Conservation (phyloP, 2,113 vertebrate genomes). For the Nycticorax nycticorax region DNA sequence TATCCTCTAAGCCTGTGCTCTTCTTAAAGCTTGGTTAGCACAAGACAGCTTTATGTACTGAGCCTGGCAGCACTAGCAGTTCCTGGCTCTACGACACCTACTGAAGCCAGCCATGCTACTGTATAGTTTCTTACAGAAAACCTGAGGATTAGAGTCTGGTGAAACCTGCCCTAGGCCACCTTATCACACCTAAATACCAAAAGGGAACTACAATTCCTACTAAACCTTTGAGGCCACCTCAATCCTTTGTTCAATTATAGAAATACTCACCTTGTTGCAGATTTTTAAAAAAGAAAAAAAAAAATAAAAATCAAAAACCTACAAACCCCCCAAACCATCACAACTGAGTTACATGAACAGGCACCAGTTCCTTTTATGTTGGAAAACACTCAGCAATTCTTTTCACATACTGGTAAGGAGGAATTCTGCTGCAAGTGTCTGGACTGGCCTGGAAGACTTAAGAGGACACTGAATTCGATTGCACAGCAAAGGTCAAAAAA, state of each 20-base stretch:
- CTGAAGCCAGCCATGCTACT: background rate
- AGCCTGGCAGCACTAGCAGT: background rate
- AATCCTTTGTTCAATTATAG: background rate
- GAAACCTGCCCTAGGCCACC: background rate
- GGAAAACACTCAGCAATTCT: background rate
- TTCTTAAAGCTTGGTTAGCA: background rate
- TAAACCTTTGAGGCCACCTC: background rate
- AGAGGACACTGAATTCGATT: background rate
- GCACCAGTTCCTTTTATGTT: background rate
- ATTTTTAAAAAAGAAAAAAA: background rate
- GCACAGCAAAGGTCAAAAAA: background rate
- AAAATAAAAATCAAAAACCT: background rate
- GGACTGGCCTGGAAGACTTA: background rate
- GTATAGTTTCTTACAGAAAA: background rate
- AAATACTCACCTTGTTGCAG: background rate
- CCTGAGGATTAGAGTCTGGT: background rate
- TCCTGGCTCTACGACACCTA: rapidly evolving
- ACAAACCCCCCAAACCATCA: background rate
- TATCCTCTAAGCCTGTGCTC: background rate
- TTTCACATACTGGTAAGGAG: background rate
- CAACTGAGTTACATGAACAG: background rate
- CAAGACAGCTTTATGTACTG: background rate
- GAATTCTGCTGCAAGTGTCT: background rate
- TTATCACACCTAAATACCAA: background rate
- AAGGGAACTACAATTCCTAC: background rate